phyloP scores from a whole-genome alignment of 2,113 vertebrate genomes.

The Chloropsis cyanopogon region DNA sequence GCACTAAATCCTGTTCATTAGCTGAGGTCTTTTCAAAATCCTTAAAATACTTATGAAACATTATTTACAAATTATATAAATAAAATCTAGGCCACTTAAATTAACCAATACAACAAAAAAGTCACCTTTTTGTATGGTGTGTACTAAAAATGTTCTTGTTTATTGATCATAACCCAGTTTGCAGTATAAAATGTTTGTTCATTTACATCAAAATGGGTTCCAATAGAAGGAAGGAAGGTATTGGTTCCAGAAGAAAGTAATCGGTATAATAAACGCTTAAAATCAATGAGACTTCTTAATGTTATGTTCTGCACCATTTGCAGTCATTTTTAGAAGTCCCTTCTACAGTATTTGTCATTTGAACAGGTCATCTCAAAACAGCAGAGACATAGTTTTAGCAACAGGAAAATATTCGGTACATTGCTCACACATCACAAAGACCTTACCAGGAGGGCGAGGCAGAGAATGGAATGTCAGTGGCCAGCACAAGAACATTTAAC shows the following conservation, averaged over 20 bases:
- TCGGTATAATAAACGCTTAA: conserved; percentile 71
- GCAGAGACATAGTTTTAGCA: conserved; percentile 37
- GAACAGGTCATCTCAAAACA: conserved; percentile 56
- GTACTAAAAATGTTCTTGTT: conserved; percentile 72
- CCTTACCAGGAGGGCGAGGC: conserved; percentile 14
- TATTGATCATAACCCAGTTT: conserved; percentile 74
- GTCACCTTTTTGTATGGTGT: conserved; percentile 54
- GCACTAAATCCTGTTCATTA: conserved; percentile 46
- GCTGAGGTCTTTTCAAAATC: conserved; percentile 51
- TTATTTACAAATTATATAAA: conserved; percentile 79
- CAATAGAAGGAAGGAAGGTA: conserved; percentile 43
- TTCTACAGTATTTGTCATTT: conserved; percentile 40
- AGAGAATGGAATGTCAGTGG: conserved; percentile 73
- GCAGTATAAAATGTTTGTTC: conserved; percentile 76
- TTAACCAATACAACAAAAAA: conserved; percentile 58
- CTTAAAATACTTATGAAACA: conserved; percentile 67
- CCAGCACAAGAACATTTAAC: conserved; percentile 86
- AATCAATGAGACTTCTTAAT: conserved; percentile 58
- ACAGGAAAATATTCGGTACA: conserved; percentile 28
- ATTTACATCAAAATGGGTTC: conserved; percentile 73
- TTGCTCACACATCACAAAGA: conserved; percentile 57
- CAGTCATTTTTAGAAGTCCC: conserved; percentile 31
- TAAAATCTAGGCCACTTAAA: conserved; percentile 65
- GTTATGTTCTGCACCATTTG: conserved; percentile 16
- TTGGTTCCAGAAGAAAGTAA: conserved; percentile 61